These are phyloP conservation scores for Muricea muricata DNA, from an alignment of 92 coral and sea anemone species.

Conservation along the genomic window DNA sequence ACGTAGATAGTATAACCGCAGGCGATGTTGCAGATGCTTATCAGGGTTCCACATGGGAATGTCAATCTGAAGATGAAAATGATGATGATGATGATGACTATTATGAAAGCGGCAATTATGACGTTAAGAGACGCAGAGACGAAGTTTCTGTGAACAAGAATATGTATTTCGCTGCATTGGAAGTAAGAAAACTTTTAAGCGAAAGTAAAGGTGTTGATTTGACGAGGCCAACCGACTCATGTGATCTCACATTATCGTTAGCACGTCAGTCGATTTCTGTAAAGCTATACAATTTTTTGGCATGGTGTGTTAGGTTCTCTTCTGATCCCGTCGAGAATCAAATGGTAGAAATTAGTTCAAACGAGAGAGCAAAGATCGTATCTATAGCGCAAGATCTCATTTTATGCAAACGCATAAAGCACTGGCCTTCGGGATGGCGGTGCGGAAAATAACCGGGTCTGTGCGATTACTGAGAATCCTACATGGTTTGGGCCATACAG, in stretches of 20 bases:
- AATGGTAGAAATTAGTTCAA: neutral
- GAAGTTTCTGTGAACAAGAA: no score
- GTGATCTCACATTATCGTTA: neutral
- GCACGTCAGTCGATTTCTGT: neutral
- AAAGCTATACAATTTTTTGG: no score
- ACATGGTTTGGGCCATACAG: constrained; percentile 7
- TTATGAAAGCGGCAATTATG: no score
- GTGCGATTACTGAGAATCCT: no score
- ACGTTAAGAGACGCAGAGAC: no score
- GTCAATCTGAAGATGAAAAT: neutral
- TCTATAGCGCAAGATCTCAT: neutral
- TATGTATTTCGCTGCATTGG: neutral
- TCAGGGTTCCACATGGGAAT: no score
- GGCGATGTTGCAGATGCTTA: constrained; percentile 10
- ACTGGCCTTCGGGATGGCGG: neutral
- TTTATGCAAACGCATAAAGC: neutral
- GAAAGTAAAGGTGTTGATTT: constrained; percentile 15
- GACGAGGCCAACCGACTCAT: neutral
- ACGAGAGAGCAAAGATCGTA: neutral
- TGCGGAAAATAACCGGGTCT: neutral
- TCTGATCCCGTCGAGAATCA: neutral
- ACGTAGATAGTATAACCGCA: neutral
- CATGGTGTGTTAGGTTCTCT: neutral
- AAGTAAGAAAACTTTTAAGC: neutral
- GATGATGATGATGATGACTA: neutral